Evolutionary conservation across 2,888 invertebrate species (phyloP).

Genomic region (Microctonus aethiopoides): DNA sequence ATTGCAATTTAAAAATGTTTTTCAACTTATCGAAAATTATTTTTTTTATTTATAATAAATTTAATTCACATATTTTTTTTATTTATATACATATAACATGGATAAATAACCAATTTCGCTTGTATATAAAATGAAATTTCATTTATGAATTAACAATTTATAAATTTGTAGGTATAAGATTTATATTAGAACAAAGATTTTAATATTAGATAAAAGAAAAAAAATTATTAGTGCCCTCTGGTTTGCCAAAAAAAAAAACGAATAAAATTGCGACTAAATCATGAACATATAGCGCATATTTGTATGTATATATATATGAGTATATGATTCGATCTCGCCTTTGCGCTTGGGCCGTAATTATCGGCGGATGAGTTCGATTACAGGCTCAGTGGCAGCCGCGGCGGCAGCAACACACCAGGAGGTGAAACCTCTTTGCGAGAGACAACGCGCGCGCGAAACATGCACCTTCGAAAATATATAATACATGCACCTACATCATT

Average conservation of each 20-base stretch:
- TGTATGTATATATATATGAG: conserved; percentile 27
- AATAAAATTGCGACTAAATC: conserved; percentile 8
- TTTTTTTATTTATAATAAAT: no score
- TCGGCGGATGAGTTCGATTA: conserved; percentile 47
- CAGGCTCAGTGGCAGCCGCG: conserved; percentile 33
- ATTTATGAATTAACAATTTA: not conserved
- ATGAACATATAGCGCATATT: no score
- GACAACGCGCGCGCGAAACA: not conserved
- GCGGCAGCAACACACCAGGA: conserved; percentile 5
- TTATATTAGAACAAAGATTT: not conserved
- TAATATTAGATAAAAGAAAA: not conserved
- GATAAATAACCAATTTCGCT: not conserved
- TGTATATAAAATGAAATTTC: not conserved
- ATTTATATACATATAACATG: no score
- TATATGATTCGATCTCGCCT: conserved; percentile 21
- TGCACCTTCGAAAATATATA: not conserved
- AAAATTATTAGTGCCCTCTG: no score
- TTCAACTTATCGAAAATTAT: no score
- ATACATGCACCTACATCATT: not conserved
- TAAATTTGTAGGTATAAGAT: not conserved
- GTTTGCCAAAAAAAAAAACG: no score
- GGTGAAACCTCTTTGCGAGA: conserved; percentile 5
- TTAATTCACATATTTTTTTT: no score
- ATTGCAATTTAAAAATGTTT: no score
- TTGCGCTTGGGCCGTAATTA: conserved; percentile 42